Evolutionary conservation across 2,888 invertebrate genomes (phyloP), one percentile per base, ranked within the genome.

Genomic region (Harpalus rubripes): DNA sequence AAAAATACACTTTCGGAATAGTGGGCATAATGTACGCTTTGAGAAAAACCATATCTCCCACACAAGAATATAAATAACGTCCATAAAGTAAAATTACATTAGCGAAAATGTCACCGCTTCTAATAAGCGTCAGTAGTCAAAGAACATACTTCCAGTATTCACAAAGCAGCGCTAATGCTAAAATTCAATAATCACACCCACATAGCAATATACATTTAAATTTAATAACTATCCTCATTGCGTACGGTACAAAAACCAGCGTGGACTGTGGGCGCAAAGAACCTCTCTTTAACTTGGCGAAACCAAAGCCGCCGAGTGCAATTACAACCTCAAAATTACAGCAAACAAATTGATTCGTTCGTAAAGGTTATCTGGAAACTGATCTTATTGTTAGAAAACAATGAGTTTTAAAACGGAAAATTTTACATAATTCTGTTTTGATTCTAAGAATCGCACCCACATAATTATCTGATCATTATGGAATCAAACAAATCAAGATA

Each of bases 371-470:
- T 74, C 72, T 18, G 16, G 8, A 16, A 74, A 18, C 18, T 44
- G 4, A 74, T 74, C 72, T 74, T 74, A 74, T 74, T 74, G 72
- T 74, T 74, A 18, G 41, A 74, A 18, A 52, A 74, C 72, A 74
- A 74, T 41, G 39, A 32, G 16, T 68, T 44, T 68, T 32, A 44
- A 74, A 44, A n/a, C 10, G 72, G 44, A 41, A 18, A 78, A 78
- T 26, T 58, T 78, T 58, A 58, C 78, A 26, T 78, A 16, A 32
- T 16, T 74, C 52, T 74, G 78, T 59, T 58, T 26, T 15, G 78
- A 15, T 58, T 78, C 78, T 78, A 44, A 59, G 78, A 78, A 78
- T 78, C 8, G 22, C 79, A 61, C 79, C 79, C 61, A 79, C 58
- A 44, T 74, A 74, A 74, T 74, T 74, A 44, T 18, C 16, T n/a